Base-by-base conservation (phyloP, 1,140 invertebrate genomes). In the Drosophila triauraria region DNA sequence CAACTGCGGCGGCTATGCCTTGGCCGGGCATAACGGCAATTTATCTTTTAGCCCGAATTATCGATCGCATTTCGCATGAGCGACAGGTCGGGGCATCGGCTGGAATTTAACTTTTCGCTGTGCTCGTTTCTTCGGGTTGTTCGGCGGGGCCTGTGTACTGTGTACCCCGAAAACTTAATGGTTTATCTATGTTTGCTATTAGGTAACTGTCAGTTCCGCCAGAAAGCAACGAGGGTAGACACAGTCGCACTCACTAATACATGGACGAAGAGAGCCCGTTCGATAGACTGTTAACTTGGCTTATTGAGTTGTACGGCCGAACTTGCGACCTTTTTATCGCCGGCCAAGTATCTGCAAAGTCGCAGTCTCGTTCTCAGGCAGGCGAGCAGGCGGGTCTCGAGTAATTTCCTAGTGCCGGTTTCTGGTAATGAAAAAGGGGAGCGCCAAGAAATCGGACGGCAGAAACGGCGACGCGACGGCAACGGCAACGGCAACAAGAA, bases 171-270 rank as follows among this genome's bases (percentile, higher is more conserved):
- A 90, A 80, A 90, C 82, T 91, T 90, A 90, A 90, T 90, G 85
- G 78, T 90, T 90, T 90, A 90, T 90, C 85, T 91, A 85, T 90
- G 85, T 91, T 90, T 90, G 85, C 86, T 78, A 90, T 90, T 90
- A 90, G 85, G 85, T 91, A 90, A 91, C 85, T 90, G 86, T 86
- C 85, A 90, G 85, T 88, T 88, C 85, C 78, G 85, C 81, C 59
- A 69, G 53, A 56, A 35, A 72, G 46, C 40, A 71, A 78, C 68
- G 59, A 57, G 51, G 47, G 47, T 46, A 35, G 42, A 13, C 15
- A 44, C 17, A 23, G 38, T 59, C 40, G 23, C 17, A 47, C 17
- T 17, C 12, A 32, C 30, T 32, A 32, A 32, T 8, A 20, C 32
- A 17, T n/a, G 47, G 2, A 42, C 20, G 57, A 17, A 32, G 17